Base-by-base conservation (phyloP, 2,888 invertebrate genomes). In the Frankliniella intonsa region DNA sequence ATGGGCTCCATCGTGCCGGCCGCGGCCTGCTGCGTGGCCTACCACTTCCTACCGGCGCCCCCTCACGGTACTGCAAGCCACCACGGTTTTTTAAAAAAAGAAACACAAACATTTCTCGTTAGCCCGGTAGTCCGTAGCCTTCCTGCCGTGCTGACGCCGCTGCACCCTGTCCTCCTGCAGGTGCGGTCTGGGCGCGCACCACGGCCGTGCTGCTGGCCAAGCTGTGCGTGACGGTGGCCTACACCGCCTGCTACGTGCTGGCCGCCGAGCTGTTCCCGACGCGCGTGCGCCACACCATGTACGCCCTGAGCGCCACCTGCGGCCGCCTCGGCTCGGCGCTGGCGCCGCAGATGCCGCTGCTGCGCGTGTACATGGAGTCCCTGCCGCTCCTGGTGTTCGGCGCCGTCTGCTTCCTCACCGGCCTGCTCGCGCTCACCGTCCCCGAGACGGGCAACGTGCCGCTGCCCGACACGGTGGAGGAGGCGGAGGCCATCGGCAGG, bases 391-490 rank as follows among this genome's bases (percentile, higher is more conserved):
- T 93, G 55, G 89, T 92, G 81, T 93, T 93, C 85, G 92, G 92
- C 0, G 88, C 86, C 1, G 91, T 92, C 90, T 91, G 92, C 81
- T 85, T 91, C 7, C 86, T 91, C 80, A 92, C 93, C 79, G 92
- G 91, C 22, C 83, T 90, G n/a, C 86, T 93, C 82, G 91, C 93
- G 0, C 87, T 93, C 27, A 87, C 91, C 85, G 91, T 94, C 82
- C 94, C 94, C 0, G 94, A 94, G 87, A 94, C 94, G 0, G 87
- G 90, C 81, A 92, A 92, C 85, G 90, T 90, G 84, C 90, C 92
- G 84, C 86, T 90, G 80, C 90, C 90, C 7, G 94, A 94, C 88
- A 93, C 93, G 1, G 91, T 94, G 49, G 90, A 91, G 84, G 93
- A 93, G 85, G 93, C 93, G 0, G 92, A 91, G 87, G 89, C 90